A percentile compares a stretch with the other conserved stretches of the same genome.
These are phyloP conservation scores for Cantharis rufa DNA, from an alignment of 2,888 invertebrate genomes.

Conservation along the genomic window DNA sequence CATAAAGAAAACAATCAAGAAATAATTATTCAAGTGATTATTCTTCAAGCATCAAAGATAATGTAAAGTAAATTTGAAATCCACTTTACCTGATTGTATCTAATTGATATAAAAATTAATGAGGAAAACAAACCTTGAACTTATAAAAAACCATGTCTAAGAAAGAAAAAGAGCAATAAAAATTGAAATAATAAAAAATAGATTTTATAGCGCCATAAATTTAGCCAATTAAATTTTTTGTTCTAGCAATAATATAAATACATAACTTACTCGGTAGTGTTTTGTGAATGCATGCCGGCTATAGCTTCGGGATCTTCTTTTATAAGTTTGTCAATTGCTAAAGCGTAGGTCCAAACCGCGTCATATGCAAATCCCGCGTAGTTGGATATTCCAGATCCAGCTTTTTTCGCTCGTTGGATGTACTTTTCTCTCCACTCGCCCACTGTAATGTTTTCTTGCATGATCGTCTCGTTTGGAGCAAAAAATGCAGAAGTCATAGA, in stretches of 20 bases:
- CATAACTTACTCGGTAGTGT: constrained; percentile 57
- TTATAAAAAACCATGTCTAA: not conserved
- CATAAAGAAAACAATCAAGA: not conserved
- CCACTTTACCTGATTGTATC: not conserved
- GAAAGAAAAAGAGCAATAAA: not conserved
- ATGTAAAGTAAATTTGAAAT: not conserved
- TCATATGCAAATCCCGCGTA: constrained; percentile 81
- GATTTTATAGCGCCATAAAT: not conserved
- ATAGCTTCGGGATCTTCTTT: constrained; percentile 64
- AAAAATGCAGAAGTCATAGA: constrained; percentile 71
- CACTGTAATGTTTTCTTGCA: constrained; percentile 70
- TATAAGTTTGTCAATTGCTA: constrained; percentile 68
- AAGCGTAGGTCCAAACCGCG: constrained; percentile 80
- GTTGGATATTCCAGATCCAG: constrained; percentile 54
- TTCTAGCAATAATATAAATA: not conserved
- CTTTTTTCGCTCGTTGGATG: constrained; percentile 33
- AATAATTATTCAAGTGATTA: not conserved
- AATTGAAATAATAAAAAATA: not conserved
- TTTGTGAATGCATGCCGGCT: constrained; percentile 60
- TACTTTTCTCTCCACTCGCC: constrained; percentile 64
- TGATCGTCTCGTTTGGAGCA: constrained; percentile 62
- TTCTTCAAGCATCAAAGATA: not conserved
- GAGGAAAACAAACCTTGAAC: not conserved
- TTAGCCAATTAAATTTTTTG: not conserved
- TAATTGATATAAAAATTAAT: not conserved